Evolutionary conservation across 2,888 invertebrate genomes (phyloP), one percentile per base, ranked within the genome.

Genomic region (Toxonevra muliebris): DNA sequence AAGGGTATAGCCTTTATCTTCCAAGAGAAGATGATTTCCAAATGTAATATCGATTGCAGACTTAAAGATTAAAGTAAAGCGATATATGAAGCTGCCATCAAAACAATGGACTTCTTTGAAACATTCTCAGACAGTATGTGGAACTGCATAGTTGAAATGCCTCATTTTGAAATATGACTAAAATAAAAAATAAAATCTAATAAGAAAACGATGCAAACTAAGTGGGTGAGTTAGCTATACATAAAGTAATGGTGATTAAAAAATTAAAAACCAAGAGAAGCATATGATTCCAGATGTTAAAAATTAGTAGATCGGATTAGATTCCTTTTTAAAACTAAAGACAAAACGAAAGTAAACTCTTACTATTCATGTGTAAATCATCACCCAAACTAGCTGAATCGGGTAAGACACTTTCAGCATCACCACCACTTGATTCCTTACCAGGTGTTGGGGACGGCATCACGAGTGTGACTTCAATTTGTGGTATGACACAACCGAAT

Each of bases 301-400:
- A 30, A 30, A 30, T 30, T 30, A 48, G 48, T 48, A n/a, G 5
- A 10, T 48, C n/a, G 48, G 19, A 53, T 53, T 53, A 15, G 15
- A 8, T 15, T 17, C 17, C 19, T 17, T 53, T 53, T 53, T 53
- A 60, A 66, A 66, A 53, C 19, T 69, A 76, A 76, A 77, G 69
- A 71, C 74, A 79, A 75, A 79, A 76, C 80, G 78, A 81, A 80
- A 78, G 75, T 65, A 77, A 77, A 80, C 74, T 82, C 84, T 84
- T 84, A 90, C 90, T 89, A 85, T 89, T 87, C 82, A 90, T 89
- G 78, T 86, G 85, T 76, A 89, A 86, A 82, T 94, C 89, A 80
- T 94, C 94, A 74, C 92, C 92, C 76, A 94, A 88, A 82, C 94
- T 94, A 73, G 93, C 93, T 8, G 94, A 93, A 86, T 95, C 95